Evolutionary conservation across 2,113 vertebrate genomes (phyloP).

Genomic region (Isurus oxyrinchus): DNA sequence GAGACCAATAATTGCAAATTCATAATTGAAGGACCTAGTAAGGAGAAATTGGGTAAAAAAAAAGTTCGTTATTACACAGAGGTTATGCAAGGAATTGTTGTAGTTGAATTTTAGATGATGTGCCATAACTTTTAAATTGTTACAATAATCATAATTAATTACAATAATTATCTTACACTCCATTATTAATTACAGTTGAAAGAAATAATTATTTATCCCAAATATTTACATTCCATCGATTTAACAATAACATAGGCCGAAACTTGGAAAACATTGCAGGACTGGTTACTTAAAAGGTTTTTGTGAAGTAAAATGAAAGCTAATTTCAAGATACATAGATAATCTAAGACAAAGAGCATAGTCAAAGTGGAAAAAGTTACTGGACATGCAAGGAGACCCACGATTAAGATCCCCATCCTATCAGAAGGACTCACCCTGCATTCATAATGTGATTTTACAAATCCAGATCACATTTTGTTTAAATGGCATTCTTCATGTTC

Average conservation of each 20-base stretch:
- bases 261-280: background rate
- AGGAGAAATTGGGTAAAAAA: background rate
- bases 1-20: background rate
- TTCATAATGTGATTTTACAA: background rate
- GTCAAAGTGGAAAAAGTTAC: background rate
- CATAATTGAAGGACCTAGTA: background rate
- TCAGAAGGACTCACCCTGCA: background rate
- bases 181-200: background rate
- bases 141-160: background rate
- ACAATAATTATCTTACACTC: background rate
- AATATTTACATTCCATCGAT: background rate
- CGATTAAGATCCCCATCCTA: background rate
- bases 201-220: background rate
- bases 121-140: background rate
- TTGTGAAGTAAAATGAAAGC: background rate
- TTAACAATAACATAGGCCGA: background rate
- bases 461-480: background rate
- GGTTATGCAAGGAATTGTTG: background rate
- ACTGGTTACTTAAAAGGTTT: background rate
- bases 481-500: background rate
- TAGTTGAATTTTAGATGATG: background rate
- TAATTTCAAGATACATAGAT: background rate
- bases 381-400: background rate
- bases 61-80: background rate
- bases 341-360: background rate